phyloP scores from a whole-genome alignment of 1,140 invertebrate species.

The Hestina assimilis region DNA sequence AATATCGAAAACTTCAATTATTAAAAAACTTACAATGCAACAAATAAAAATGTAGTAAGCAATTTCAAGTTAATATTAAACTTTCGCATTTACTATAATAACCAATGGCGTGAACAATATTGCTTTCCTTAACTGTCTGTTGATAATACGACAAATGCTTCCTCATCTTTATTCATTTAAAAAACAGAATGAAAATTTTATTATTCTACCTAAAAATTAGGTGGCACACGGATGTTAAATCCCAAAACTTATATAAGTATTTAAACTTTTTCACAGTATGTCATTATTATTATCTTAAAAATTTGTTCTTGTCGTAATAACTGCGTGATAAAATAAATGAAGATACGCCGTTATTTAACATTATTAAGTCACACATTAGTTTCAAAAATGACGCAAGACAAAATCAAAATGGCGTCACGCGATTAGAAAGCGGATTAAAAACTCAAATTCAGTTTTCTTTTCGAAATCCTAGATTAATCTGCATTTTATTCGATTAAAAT shows the following conservation, averaged over 20 bases:
- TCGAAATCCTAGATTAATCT: slow-evolving; percentile 38
- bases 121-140: too few relatives aligned
- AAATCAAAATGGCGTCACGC: slow-evolving; percentile 25
- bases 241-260: neutral
- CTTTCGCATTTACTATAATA: too few relatives aligned
- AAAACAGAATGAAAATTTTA: too few relatives aligned
- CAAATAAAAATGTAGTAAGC: neutral
- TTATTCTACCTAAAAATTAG: too few relatives aligned
- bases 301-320: slow-evolving; percentile 5
- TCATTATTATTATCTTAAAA: slow-evolving; percentile 5
- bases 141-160: too few relatives aligned
- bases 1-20: slow-evolving; percentile 6
- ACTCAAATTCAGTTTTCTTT: slow-evolving; percentile 31
- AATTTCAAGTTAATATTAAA: too few relatives aligned
- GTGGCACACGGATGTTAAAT: too few relatives aligned
- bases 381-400: slow-evolving; percentile 31
- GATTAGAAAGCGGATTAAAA: slow-evolving; percentile 41
- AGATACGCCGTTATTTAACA: slow-evolving; percentile 9
- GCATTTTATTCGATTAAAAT: slow-evolving; percentile 32
- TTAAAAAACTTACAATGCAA: neutral
- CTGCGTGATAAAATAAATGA: slow-evolving; percentile 1
- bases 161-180: too few relatives aligned
- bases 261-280: neutral
- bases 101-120: too few relatives aligned
- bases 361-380: slow-evolving; percentile 27